A percentile compares a stretch with the other conserved stretches of the same genome.
Conservation (phyloP, 1,140 invertebrate genomes). For the Neodiprion fabricii region DNA sequence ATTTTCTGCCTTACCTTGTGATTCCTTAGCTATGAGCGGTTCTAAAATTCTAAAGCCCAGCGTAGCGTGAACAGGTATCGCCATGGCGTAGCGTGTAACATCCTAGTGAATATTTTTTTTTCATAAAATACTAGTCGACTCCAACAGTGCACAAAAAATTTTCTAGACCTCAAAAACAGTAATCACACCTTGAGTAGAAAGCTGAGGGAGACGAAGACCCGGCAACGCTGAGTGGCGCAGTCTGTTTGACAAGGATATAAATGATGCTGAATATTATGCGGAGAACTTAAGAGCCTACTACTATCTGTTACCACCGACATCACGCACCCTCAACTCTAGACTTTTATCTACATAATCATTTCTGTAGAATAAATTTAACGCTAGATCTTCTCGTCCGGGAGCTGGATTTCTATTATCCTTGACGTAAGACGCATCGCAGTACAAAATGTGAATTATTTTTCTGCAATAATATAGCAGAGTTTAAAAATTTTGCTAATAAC, state of each 20-base stretch:
- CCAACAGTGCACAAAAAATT: not conserved
- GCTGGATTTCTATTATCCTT: too few relatives aligned
- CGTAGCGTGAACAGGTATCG: too few relatives aligned
- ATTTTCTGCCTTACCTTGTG: too few relatives aligned
- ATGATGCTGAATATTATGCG: slow-evolving; percentile 13
- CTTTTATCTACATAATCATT: not conserved
- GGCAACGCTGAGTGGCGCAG: not conserved
- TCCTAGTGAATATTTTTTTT: not conserved
- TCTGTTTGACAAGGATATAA: slow-evolving; percentile 8
- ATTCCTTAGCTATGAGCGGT: too few relatives aligned
- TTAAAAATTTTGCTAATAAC: not conserved
- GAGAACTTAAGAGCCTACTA: not conserved
- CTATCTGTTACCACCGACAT: not conserved
- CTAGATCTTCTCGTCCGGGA: not conserved
- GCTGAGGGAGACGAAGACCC: not conserved
- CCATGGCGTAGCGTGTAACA: too few relatives aligned
- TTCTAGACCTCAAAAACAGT: slow-evolving; percentile 3
- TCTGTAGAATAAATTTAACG: not conserved
- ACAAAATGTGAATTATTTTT: not conserved
- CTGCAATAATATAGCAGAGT: not conserved
- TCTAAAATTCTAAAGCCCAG: too few relatives aligned
- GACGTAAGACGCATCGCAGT: too few relatives aligned
- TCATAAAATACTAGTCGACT: not conserved
- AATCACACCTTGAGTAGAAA: not conserved
- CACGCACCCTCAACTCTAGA: not conserved